Conservation (phyloP, 2,888 invertebrate genomes). For the Iphiclides podalirius region DNA sequence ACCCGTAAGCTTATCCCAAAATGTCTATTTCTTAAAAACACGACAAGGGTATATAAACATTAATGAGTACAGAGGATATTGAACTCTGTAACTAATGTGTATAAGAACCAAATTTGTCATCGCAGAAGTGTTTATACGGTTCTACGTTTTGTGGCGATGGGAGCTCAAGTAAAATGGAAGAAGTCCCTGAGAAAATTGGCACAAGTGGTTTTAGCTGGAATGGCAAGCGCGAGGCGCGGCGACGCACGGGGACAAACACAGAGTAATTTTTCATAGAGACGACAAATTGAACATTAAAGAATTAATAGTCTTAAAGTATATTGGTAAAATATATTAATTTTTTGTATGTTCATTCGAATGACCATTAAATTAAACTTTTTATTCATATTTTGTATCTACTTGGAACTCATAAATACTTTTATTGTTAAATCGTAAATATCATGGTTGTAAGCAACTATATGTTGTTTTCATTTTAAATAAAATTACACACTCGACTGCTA, state of each 20-base stretch:
- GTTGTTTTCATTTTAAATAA: too few species aligned
- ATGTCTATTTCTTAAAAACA: conserved; percentile 38
- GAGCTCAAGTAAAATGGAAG: conserved; percentile 76
- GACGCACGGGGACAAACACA: conserved; percentile 42
- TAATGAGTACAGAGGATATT: conserved; percentile 36
- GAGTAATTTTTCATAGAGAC: conserved; percentile 30
- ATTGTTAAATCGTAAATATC: too few species aligned
- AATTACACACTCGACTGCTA: too few species aligned
- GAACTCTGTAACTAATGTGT: conserved; percentile 40
- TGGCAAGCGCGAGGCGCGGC: conserved; percentile 52
- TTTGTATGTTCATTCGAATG: too few species aligned
- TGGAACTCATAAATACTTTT: too few species aligned
- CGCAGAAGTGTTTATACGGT: conserved; percentile 46
- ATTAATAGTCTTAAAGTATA: too few species aligned
- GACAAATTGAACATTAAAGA: background rate
- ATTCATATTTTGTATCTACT: too few species aligned
- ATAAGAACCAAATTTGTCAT: conserved; percentile 31
- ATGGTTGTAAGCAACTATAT: too few species aligned
- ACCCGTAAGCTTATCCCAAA: conserved; percentile 66
- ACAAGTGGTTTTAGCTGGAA: conserved; percentile 75
- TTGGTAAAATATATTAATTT: too few species aligned
- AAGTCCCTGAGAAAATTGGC: conserved; percentile 78
- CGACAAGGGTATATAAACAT: conserved; percentile 30
- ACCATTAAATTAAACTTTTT: too few species aligned
- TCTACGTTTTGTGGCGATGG: conserved; percentile 45